Conservation (phyloP, 1,140 invertebrate genomes). For the Subanguina moxae region DNA sequence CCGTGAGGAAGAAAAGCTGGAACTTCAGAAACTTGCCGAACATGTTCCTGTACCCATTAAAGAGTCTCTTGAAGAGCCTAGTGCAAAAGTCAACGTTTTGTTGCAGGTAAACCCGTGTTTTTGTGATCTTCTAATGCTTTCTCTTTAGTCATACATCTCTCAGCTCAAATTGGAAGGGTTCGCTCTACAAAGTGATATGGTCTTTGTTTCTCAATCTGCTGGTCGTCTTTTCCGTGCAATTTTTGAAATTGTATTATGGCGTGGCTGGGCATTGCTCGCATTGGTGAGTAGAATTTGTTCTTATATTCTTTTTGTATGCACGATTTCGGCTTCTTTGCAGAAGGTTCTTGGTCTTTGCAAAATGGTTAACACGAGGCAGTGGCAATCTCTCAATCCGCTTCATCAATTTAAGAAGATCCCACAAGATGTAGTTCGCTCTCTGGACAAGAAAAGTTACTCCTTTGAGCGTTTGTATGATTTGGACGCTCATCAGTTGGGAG, state of each 20-base stretch:
- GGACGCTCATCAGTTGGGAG: conserved; percentile 89
- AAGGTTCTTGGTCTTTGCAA: conserved; percentile 92
- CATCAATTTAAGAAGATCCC: conserved; percentile 96
- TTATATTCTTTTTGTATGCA: conserved; percentile 15
- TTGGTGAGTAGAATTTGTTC: too few species aligned
- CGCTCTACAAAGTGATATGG: conserved; percentile 97
- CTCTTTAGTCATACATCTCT: conserved; percentile 92
- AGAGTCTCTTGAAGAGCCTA: conserved; percentile 94
- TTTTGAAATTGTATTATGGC: conserved; percentile 82
- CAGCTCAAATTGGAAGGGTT: conserved; percentile 96
- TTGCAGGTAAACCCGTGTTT: conserved; percentile 40
- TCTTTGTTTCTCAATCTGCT: conserved; percentile 96
- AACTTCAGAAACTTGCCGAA: conserved; percentile 93
- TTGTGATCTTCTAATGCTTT: conserved; percentile 19
- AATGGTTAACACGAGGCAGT: conserved; percentile 89
- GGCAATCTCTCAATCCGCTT: conserved; percentile 98
- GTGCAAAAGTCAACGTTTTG: conserved; percentile 72
- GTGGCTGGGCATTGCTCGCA: conserved; percentile 93
- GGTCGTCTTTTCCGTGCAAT: conserved; percentile 89
- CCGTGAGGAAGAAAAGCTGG: conserved; percentile 94
- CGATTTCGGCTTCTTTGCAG: too few species aligned
- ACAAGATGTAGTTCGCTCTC: conserved; percentile 91
- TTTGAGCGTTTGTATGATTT: conserved; percentile 81
- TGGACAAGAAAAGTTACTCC: conserved; percentile 82
- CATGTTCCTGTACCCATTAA: conserved; percentile 97